Evolutionary conservation across 2,797 vertebrate genomes (phyloP).

Genomic region (Cichlasoma orientale): DNA sequence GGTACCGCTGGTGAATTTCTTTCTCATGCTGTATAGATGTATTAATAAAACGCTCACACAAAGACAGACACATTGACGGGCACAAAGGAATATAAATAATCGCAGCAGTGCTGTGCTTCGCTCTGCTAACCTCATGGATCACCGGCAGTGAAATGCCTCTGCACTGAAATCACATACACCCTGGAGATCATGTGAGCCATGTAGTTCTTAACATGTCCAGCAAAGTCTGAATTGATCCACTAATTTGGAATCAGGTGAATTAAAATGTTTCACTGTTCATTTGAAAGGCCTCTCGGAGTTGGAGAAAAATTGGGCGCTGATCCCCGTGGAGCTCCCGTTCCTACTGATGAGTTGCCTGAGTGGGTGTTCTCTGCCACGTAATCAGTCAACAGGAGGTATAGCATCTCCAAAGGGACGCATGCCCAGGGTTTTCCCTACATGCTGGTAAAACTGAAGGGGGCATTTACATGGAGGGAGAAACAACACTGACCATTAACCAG

Average conservation of each 20-base stretch:
- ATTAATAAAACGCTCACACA: neutral
- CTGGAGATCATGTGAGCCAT: conserved; percentile 14
- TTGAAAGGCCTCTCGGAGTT: conserved; percentile 38
- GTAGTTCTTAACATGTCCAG: neutral
- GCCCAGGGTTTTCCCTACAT: conserved; percentile 22
- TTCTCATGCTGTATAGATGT: neutral
- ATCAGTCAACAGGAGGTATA: conserved; percentile 28
- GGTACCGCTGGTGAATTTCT: neutral
- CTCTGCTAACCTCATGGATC: conserved; percentile 27
- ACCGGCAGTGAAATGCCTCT: conserved; percentile 20
- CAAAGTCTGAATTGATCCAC: conserved; percentile 34
- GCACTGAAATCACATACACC: conserved; percentile 20
- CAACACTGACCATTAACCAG: conserved; percentile 4
- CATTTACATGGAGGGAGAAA: conserved; percentile 11
- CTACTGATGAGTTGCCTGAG: conserved; percentile 44
- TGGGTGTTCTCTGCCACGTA: conserved; percentile 34
- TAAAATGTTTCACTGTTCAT: conserved; percentile 37
- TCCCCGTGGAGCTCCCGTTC: conserved; percentile 43
- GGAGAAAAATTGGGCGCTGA: conserved; percentile 46
- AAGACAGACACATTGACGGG: neutral
- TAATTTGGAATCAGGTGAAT: conserved; percentile 41
- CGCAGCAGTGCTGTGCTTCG: conserved; percentile 17
- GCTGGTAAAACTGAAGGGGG: conserved; percentile 10
- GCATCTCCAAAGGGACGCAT: conserved; percentile 18
- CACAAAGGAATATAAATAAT: conserved; percentile 19